phyloP scores from a whole-genome alignment of 2,888 invertebrate genomes.

The Acleris laterana region DNA sequence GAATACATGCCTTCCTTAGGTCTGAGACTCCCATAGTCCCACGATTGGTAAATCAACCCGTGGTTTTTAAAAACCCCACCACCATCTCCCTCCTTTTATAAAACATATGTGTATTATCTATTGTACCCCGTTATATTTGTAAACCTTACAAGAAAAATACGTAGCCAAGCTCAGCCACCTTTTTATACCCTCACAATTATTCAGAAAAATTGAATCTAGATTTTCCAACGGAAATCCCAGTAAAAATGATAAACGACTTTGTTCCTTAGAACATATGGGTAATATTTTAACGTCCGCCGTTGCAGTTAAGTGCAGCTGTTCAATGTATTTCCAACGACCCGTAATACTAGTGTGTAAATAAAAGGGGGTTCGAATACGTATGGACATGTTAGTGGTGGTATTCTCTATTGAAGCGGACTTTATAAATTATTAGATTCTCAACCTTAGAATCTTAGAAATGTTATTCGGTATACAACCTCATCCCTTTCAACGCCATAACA shows the following conservation, averaged over 20 bases:
- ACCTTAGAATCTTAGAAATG: too few relatives aligned
- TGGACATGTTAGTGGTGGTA: conserved; percentile 8
- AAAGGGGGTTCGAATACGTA: conserved; percentile 37
- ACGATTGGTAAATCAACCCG: too few relatives aligned
- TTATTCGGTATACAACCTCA: too few relatives aligned
- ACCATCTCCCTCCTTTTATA: too few relatives aligned
- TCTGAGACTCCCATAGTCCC: too few relatives aligned
- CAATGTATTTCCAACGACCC: conserved; percentile 45
- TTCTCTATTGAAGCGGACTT: too few relatives aligned
- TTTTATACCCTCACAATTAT: conserved; percentile 1
- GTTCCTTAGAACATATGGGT: conserved; percentile 44
- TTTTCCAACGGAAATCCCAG: conserved; percentile 36
- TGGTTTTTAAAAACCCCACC: too few relatives aligned
- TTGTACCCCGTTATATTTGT: too few relatives aligned
- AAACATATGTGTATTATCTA: too few relatives aligned
- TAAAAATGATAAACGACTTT: conserved; percentile 49
- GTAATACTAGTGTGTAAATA: conserved; percentile 44
- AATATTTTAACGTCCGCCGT: conserved; percentile 51
- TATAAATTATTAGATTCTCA: too few relatives aligned
- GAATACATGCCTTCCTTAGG: too few relatives aligned
- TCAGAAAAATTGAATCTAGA: conserved; percentile 11
- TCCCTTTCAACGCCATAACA: too few relatives aligned
- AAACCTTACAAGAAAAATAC: background rate
- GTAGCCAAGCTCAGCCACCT: background rate
- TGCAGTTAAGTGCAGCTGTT: conserved; percentile 48